Conservation (phyloP, 1,140 invertebrate genomes). For the Drosophila seguyi region DNA sequence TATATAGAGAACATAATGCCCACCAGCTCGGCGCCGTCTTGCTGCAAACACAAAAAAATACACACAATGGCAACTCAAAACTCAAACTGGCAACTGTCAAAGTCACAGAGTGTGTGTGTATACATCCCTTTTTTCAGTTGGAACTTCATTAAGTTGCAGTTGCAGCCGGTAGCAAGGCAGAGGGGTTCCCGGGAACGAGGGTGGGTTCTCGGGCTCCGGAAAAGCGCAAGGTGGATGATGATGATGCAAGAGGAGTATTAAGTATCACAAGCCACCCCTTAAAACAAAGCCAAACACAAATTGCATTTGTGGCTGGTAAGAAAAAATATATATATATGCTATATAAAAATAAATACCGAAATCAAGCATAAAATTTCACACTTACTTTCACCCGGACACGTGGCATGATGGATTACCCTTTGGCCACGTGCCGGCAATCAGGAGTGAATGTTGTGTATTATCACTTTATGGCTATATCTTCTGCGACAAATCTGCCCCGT, state of each 20-base stretch:
- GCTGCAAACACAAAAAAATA: conserved; percentile 20
- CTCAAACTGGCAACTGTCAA: conserved; percentile 64
- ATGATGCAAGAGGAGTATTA: conserved; percentile 74
- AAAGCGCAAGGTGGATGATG: conserved; percentile 81
- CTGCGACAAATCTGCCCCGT: conserved; percentile 7
- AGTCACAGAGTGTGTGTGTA: conserved; percentile 42
- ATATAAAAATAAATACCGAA: conserved; percentile 8
- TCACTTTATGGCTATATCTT: conserved; percentile 30
- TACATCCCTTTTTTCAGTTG: conserved; percentile 22
- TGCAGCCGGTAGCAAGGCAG: conserved; percentile 37
- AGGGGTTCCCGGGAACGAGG: conserved; percentile 20
- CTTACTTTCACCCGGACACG: conserved; percentile 22
- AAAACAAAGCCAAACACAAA: conserved; percentile 66
- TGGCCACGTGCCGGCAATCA: conserved; percentile 66
- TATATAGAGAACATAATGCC: conserved; percentile 1
- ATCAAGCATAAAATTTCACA: conserved; percentile 69
- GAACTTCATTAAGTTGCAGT: conserved; percentile 64
- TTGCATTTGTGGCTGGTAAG: conserved; percentile 63
- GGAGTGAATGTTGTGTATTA: conserved; percentile 15
- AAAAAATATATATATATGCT: not conserved
- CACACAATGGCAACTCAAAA: conserved; percentile 30
- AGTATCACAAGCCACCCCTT: conserved; percentile 70
- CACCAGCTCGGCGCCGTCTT: conserved; percentile 35
- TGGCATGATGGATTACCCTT: conserved; percentile 63
- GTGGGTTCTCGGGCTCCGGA: conserved; percentile 45